Evolutionary conservation across 2,113 vertebrate genomes (phyloP).

Genomic region (Redunca redunca): DNA sequence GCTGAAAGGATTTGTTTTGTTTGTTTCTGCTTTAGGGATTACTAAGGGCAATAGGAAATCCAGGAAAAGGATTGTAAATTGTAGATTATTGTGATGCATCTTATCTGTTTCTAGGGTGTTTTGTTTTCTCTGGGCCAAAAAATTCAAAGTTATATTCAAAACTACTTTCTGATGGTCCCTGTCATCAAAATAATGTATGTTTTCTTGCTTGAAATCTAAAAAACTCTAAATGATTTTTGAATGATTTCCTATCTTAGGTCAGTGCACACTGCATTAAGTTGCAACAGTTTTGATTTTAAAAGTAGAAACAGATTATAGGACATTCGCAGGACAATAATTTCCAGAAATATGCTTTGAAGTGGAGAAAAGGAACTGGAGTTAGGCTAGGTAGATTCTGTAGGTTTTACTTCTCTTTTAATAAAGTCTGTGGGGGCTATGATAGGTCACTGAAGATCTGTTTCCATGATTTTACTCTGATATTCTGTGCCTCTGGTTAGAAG

Average conservation of each 20-base stretch:
- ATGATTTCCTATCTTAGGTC: not conserved
- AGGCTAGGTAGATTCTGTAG: not conserved
- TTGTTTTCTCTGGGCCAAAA: not conserved
- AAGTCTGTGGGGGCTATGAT: not conserved
- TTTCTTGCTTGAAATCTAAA: not conserved
- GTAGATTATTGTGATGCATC: conserved; percentile 19
- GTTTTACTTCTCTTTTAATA: not conserved
- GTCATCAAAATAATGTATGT: not conserved
- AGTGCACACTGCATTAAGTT: not conserved
- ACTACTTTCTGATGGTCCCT: not conserved
- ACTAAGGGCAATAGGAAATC: conserved; percentile 43
- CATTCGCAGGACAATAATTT: not conserved
- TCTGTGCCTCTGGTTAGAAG: not conserved
- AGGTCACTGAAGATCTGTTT: not conserved
- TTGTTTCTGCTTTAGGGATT: conserved; percentile 64
- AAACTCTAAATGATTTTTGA: not conserved
- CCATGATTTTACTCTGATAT: not conserved
- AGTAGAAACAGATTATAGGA: not conserved
- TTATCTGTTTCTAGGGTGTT: conserved; percentile 38
- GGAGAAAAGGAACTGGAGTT: not conserved
- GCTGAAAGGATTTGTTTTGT: conserved; percentile 66
- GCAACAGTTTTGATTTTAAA: not conserved
- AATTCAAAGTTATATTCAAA: conserved; percentile 18
- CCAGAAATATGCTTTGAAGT: not conserved
- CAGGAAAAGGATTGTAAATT: conserved; percentile 47